These are phyloP conservation scores for Eunapius fragilis DNA, from an alignment of 37 sponge, comb jelly and placozoan species.

Conservation along the genomic window DNA sequence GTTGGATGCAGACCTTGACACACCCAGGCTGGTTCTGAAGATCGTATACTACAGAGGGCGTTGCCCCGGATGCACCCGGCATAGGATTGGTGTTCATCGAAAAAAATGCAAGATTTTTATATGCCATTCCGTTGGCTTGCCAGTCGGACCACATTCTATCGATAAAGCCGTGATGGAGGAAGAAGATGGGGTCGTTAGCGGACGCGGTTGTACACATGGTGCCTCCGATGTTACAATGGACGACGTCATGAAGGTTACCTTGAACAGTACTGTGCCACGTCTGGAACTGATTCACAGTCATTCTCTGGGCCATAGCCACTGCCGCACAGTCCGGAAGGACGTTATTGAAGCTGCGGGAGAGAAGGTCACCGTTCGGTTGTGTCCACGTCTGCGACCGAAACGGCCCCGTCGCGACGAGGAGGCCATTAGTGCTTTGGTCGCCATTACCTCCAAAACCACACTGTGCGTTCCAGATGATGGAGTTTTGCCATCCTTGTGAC, in stretches of 20 bases:
- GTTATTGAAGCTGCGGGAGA: constrained; percentile 17
- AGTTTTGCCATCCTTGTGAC: constrained; percentile 6
- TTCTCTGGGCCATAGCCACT: background rate
- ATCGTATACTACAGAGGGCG: background rate
- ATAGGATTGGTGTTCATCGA: background rate
- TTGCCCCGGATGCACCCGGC: background rate
- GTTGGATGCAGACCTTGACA: background rate
- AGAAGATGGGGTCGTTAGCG: constrained; percentile 25
- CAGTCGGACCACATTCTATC: constrained; percentile 23
- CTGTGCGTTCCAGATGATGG: constrained; percentile 1
- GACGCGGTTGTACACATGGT: constrained; percentile 8
- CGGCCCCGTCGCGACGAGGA: constrained; percentile 19
- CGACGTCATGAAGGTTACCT: background rate
- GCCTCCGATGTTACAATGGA: constrained; percentile 38
- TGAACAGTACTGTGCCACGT: constrained; percentile 4
- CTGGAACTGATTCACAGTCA: background rate
- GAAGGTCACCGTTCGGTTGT: background rate
- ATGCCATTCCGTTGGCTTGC: constrained; percentile 9
- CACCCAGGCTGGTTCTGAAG: background rate
- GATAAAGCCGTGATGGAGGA: constrained; percentile 13
- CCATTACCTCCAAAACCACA: constrained; percentile 23
- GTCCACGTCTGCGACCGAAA: constrained; percentile 13
- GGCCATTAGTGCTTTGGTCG: background rate
- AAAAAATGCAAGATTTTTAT: background rate
- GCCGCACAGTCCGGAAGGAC: background rate